Evolutionary conservation across 2,113 vertebrate species (phyloP).

Genomic region (Microcebus jonahi): DNA sequence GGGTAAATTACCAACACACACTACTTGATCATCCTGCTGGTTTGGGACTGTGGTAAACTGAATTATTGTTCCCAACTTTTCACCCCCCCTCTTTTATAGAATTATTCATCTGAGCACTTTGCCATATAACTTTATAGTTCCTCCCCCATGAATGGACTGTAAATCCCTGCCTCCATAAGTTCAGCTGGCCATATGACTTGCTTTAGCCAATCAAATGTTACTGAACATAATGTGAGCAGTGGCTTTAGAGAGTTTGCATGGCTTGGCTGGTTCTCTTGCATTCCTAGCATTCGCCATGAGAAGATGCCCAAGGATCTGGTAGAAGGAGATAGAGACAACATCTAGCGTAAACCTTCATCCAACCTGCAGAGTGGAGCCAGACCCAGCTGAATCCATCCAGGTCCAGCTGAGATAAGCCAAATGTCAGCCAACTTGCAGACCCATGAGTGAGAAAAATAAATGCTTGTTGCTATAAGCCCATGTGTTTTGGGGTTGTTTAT

Average conservation of each 20-base stretch:
- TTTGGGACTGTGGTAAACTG: not conserved
- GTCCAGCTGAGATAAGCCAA: not conserved
- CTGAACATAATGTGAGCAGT: not conserved
- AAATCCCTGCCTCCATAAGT: not conserved
- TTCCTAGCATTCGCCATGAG: not conserved
- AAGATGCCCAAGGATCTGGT: not conserved
- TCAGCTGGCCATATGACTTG: not conserved
- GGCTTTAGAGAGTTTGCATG: not conserved
- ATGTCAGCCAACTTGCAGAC: not conserved
- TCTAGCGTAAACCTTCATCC: not conserved
- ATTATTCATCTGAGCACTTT: not conserved
- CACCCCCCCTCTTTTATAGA: not conserved
- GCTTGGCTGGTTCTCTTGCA: not conserved
- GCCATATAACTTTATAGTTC: not conserved
- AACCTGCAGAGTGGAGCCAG: not conserved
- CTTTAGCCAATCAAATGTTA: not conserved
- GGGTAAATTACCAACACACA: not conserved
- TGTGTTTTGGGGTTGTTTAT: not conserved
- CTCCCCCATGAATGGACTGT: not conserved
- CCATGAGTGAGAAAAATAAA: not conserved
- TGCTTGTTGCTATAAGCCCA: not conserved
- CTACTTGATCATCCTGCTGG: not conserved
- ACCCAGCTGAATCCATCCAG: not conserved
- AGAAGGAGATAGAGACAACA: not conserved
- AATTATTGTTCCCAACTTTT: not conserved